Conservation (phyloP, 2,888 invertebrate species). For the Drosophila tanythrix region DNA sequence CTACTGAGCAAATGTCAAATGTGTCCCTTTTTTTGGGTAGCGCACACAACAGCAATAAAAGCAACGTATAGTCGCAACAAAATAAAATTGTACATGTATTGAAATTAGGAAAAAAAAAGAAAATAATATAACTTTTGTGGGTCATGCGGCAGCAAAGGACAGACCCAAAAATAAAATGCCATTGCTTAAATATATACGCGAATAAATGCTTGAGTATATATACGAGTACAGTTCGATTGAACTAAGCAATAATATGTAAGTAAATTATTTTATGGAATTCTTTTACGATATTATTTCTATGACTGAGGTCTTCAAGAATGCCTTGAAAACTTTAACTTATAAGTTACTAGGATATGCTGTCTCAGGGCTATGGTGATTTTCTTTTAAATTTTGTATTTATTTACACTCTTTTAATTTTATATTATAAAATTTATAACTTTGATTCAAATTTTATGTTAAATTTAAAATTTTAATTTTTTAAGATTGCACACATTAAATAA, state of each 20-base stretch:
- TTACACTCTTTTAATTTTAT: not conserved
- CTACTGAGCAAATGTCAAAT: conserved; percentile 51
- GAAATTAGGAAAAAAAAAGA: conserved; percentile 29
- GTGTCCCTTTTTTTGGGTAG: conserved; percentile 35
- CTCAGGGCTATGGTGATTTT: not conserved
- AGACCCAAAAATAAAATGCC: conserved; percentile 27
- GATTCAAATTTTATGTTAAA: not conserved
- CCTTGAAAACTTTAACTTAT: not conserved
- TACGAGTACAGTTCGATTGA: conserved; percentile 9
- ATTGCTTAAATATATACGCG: conserved; percentile 5
- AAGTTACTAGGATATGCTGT: not conserved
- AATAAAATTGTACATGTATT: conserved; percentile 24
- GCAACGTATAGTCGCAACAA: not conserved
- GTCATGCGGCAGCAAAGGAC: conserved; percentile 25
- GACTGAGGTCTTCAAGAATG: not conserved
- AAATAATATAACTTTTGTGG: conserved; percentile 24
- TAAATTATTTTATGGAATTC: conserved; percentile 9
- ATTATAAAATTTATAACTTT: not conserved
- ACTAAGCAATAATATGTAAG: not conserved
- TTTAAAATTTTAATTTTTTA: not conserved
- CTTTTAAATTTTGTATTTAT: not conserved
- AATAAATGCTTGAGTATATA: conserved; percentile 14
- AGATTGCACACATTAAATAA: not conserved
- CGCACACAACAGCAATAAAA: conserved; percentile 21
- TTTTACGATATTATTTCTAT: conserved; percentile 10